phyloP scores from a whole-genome alignment of 1,140 invertebrate genomes.

The Teleogryllus occipitalis region DNA sequence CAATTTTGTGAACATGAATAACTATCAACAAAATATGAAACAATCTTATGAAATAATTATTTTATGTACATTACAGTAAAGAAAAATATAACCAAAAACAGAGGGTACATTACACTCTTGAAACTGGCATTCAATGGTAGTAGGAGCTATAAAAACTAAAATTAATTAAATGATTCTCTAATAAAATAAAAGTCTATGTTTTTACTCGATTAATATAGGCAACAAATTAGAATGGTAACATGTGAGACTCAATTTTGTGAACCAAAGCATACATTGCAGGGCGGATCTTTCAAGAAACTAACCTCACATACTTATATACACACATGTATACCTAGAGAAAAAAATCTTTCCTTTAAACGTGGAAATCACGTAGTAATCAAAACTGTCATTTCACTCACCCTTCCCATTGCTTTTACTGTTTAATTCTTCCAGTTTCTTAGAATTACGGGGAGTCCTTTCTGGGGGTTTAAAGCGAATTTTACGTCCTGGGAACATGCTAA shows the following conservation, averaged over 20 bases:
- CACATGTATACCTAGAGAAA: not conserved
- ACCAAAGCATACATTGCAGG: not conserved
- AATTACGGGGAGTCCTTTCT: not conserved
- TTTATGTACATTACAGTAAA: not conserved
- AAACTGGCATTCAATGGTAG: not conserved
- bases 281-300: not conserved
- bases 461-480: not conserved
- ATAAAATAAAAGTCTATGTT: not conserved
- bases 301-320: not conserved
- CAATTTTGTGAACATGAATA: not conserved
- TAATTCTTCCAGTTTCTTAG: not conserved
- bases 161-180: not conserved
- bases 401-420: not conserved
- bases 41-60: not conserved
- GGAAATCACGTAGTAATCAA: not conserved
- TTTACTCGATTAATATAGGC: not conserved
- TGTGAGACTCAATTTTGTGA: not conserved
- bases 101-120: not conserved
- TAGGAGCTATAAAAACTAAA: not conserved
- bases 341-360: not conserved
- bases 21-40: not conserved
- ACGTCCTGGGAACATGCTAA: not conserved
- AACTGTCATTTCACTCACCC: not conserved
- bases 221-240: not conserved
- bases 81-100: not conserved